Base-by-base conservation (phyloP, 1,140 invertebrate genomes). In the Asbolus verrucosus region DNA sequence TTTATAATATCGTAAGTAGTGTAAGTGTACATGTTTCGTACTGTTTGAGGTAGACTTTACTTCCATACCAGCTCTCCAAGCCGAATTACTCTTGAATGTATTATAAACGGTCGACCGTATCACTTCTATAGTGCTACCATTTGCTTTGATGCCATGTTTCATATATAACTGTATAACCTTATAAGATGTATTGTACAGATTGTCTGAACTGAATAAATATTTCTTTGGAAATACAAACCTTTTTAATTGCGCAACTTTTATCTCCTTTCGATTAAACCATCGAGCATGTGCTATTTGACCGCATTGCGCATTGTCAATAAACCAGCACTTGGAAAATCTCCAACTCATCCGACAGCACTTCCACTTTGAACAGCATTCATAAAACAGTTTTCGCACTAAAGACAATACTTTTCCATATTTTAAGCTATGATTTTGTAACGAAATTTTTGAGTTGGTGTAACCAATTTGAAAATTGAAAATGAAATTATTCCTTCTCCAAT, bases 181-280 rank as follows among this genome's bases (percentile, higher is more conserved):
- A 78, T 78, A 78, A 77, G 75, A 80, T 81, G 79, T 81, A 81
- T 76, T 81, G 79, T 81, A 81, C 80, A 81, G 80, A 79, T 77
- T 81, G 80, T 81, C 80, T 80, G 78, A 81, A 79, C 77, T 81
- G 79, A 81, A 80, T 80, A 81, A 81, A 80, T 79, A 80, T 80
- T 79, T 79, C 79, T 81, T 81, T 81, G 77, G 79, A 81, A 73
- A 70, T 27, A 54, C 46, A 27, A 11, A 24, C 9, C 3, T 8
- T 54, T 24, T 54, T 27, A 54, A 54, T 54, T 54, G 9, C n/a
- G 2, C 15, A 54, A 27, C n/a, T 54, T 54, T 50, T 13, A 3
- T 4, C 21, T n/a, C n/a, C n/a, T n/a, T n/a, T n/a, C n/a, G n/a
- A n/a, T n/a, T n/a, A n/a, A n/a, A n/a, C n/a, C n/a, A n/a, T n/a